Evolutionary conservation across 2,113 vertebrate genomes (phyloP).

Genomic region (Corythoichthys intestinalis): DNA sequence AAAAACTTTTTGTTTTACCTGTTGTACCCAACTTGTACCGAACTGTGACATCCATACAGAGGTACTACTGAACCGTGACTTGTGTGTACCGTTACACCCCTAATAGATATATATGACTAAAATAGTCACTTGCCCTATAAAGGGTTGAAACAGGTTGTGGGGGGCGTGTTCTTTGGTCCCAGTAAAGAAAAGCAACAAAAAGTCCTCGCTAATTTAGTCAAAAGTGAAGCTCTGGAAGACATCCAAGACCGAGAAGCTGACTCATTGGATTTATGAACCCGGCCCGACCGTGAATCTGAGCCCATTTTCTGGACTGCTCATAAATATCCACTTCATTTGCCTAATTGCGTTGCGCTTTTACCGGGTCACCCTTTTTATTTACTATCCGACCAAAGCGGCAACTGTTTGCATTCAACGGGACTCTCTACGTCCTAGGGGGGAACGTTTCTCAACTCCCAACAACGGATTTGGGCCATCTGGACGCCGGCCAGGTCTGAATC

Average conservation of each 20-base stretch:
- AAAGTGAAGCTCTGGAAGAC: constrained; percentile 33
- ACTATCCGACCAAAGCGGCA: not conserved
- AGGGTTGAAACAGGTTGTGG: too few relatives aligned
- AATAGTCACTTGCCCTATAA: too few relatives aligned
- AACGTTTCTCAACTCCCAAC: not conserved
- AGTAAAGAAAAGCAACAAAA: constrained; percentile 17
- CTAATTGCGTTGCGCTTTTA: constrained; percentile 11
- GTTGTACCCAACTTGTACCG: too few relatives aligned
- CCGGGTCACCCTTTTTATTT: constrained; percentile 19
- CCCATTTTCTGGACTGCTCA: constrained; percentile 17
- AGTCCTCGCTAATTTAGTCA: constrained; percentile 26
- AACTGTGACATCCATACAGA: too few relatives aligned
- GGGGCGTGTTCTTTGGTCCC: not conserved
- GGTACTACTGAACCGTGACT: too few relatives aligned
- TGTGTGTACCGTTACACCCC: too few relatives aligned
- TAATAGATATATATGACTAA: too few relatives aligned
- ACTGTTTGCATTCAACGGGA: constrained; percentile 15
- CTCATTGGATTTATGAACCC: constrained; percentile 38
- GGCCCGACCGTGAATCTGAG: constrained; percentile 21
- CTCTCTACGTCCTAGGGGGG: not conserved
- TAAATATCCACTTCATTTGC: constrained; percentile 17
- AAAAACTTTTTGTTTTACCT: too few relatives aligned
- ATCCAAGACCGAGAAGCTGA: constrained; percentile 41
- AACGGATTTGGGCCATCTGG: constrained; percentile 27
- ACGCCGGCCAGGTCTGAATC: constrained; percentile 25